A percentile compares a stretch with the other conserved stretches of the same genome.
Conservation (phyloP, 2,113 vertebrate species). For the Proteles cristata region DNA sequence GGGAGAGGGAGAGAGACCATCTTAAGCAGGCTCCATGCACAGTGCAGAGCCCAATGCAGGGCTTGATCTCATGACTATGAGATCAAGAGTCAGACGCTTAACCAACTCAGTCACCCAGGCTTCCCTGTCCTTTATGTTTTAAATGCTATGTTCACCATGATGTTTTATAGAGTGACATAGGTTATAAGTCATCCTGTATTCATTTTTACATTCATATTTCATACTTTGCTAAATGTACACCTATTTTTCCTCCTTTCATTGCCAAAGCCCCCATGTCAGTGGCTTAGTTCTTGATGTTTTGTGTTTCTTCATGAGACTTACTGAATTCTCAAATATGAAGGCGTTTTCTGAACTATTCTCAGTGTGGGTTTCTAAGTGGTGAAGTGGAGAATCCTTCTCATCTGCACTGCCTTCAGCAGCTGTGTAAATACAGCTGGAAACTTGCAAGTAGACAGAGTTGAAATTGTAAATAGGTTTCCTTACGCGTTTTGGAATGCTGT, state of each 20-base stretch:
- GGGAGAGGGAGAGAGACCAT: no score
- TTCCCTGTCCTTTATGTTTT: background rate
- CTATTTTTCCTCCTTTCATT: background rate
- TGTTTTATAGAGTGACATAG: background rate
- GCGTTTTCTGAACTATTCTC: constrained; percentile 24
- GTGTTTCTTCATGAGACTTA: background rate
- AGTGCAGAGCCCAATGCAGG: no score
- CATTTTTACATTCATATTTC: background rate
- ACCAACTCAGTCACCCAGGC: no score
- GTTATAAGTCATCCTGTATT: background rate
- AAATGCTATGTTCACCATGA: background rate
- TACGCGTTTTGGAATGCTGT: constrained; percentile 59
- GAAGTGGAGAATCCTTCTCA: constrained; percentile 23
- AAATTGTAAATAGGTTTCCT: constrained; percentile 33
- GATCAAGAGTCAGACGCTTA: no score
- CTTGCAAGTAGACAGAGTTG: constrained; percentile 30
- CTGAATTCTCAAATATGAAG: background rate
- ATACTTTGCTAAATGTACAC: constrained; percentile 1
- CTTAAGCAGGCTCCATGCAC: no score
- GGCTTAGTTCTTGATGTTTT: background rate
- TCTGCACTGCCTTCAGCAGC: constrained; percentile 63
- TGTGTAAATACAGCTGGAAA: constrained; percentile 78
- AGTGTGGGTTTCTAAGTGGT: constrained; percentile 40
- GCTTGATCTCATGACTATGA: no score
- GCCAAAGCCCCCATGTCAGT: background rate